Evolutionary conservation across 2,888 invertebrate genomes (phyloP), one percentile per base, ranked within the genome.

Genomic region (Drepanosiphum platanoidis): DNA sequence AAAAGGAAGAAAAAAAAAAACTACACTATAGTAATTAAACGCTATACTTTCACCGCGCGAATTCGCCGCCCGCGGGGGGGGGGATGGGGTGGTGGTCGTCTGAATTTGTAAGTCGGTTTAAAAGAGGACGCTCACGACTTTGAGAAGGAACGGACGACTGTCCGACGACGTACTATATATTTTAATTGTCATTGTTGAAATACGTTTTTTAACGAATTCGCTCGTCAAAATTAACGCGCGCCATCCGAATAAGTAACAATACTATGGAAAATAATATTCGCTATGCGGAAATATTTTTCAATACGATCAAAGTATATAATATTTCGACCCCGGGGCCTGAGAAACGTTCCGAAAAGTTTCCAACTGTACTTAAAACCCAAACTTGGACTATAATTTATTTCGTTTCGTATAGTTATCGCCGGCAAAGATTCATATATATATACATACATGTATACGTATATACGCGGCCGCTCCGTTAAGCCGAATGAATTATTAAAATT

Each of bases 331-430:
- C 36, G 52, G n/a, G 42, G 79, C 22, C 4, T 52, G 27, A 13
- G 52, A 58, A 79, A 79, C n/a, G 30, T 61, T 32, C 15, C 3
- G 4, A 22, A 82, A 82, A 72, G 71, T 82, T 72, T 61, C 32
- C 32, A 82, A 82, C 71, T n/a, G 71, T 39, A 30, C 81, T 61
- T 58, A 80, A n/a, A 68, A 68, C 70, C 11, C 70, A 82, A 82
- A 82, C 71, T 82, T 82, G 0, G n/a, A 11, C 81, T 32, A 82
- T 72, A 61, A 71, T 82, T 82, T 82, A 82, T 72, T 72, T 32
- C 13, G 61, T 82, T 72, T 61, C n/a, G 81, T 82, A 30, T 30
- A 39, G 52, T 81, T 71, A 81, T 81, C 81, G 61, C 71, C 58
- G 30, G 8, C 71, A 61, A 36, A 39, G 30, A 71, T 61, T 71